Conservation (phyloP, 2,888 invertebrate genomes). For the Onchidella celtica region DNA sequence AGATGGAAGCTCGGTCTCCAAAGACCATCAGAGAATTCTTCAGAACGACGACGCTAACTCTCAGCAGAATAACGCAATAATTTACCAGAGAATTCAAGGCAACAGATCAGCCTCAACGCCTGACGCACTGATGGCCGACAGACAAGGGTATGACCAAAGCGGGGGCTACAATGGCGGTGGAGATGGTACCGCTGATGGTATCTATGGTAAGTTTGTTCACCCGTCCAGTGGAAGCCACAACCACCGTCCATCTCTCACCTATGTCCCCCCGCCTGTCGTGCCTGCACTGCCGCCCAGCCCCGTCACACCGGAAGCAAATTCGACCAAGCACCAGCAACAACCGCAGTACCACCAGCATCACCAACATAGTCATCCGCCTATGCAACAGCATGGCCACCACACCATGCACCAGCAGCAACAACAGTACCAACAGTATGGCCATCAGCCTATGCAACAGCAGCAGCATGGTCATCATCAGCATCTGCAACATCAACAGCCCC, state of each 20-base stretch:
- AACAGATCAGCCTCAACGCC: background rate
- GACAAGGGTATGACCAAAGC: background rate
- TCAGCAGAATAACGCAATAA: background rate
- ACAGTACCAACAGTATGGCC: background rate
- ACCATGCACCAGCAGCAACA: background rate
- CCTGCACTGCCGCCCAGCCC: background rate
- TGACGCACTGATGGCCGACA: background rate
- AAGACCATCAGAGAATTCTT: background rate
- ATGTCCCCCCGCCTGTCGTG: background rate
- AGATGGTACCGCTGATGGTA: background rate
- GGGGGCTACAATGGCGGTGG: background rate
- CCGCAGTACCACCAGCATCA: no score
- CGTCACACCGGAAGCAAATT: background rate
- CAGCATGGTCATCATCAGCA: background rate
- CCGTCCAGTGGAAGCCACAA: background rate
- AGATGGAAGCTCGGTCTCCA: background rate
- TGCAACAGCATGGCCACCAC: background rate
- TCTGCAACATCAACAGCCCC: background rate
- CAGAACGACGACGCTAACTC: background rate
- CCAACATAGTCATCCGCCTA: background rate
- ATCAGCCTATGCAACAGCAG: background rate
- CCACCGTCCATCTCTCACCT: constrained; percentile 3
- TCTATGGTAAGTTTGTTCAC: background rate
- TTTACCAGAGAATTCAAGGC: background rate
- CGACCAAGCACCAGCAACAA: background rate